A percentile compares a stretch with the other conserved stretches of the same genome.
These are phyloP conservation scores for Cettia cetti DNA, from an alignment of 2,113 vertebrate species.

Conservation along the genomic window DNA sequence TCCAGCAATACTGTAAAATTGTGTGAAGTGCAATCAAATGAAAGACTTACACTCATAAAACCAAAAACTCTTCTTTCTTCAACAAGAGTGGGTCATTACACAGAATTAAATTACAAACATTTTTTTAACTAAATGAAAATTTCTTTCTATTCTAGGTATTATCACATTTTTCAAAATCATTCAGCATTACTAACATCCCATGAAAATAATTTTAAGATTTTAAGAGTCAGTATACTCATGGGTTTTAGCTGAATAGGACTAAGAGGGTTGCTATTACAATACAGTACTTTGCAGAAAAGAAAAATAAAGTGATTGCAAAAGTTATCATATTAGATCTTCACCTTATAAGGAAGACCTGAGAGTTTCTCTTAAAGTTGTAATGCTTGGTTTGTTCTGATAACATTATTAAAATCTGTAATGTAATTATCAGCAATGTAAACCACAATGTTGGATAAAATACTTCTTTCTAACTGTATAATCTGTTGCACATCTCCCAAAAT, in stretches of 20 bases:
- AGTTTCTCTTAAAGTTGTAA: background rate
- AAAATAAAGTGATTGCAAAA: background rate
- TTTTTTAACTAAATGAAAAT: background rate
- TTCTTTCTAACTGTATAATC: background rate
- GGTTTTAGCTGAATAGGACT: background rate
- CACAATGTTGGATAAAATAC: background rate
- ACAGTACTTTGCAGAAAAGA: background rate
- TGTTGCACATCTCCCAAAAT: background rate
- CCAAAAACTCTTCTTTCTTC: rapidly evolving
- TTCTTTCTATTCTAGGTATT: background rate
- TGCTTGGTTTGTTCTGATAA: background rate
- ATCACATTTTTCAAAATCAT: background rate
- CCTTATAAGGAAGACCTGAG: background rate
- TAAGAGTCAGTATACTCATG: background rate
- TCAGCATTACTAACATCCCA: background rate
- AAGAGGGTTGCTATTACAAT: background rate
- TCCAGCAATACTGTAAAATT: background rate
- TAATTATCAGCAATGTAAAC: background rate
- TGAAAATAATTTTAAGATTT: background rate
- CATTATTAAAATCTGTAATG: background rate
- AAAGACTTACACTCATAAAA: background rate
- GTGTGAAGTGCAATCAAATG: background rate
- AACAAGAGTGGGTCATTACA: rapidly evolving
- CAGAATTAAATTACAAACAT: background rate
- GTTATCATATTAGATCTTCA: background rate